Evolutionary conservation across 2,797 vertebrate genomes (phyloP), one percentile per base, ranked within the genome.

Genomic region (Enoplosus armatus): DNA sequence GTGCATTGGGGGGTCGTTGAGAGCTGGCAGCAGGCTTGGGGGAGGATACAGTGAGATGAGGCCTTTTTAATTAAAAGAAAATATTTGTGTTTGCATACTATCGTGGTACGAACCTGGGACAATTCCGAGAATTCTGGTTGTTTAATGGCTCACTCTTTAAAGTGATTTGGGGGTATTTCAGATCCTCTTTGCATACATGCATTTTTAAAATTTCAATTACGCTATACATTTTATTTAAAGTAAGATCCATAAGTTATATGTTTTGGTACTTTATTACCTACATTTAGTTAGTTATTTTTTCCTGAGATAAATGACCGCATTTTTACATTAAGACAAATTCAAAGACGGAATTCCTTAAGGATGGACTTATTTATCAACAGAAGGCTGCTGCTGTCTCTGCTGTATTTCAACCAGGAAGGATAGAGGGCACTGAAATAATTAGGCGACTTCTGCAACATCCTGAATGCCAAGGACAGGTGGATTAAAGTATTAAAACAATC

Each of bases 401-500:
- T 88, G 54, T 80, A 59, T 90, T 90, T 86, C 83, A 71, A 82
- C 71, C 85, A 75, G 88, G 79, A 86, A 83, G 89, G 83, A 93
- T 86, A 89, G 89, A 95, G 92, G 93, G 90, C 92, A 91, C 86
- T 92, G 93, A 94, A 95, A 95, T 95, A 94, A 95, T 94, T 93
- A 94, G 92, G 83, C 82, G 86, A 94, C 93, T 95, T 95, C 94
- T 95, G 90, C 93, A 95, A 94, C 94, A 95, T 93, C 93, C 94
- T 91, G 93, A 93, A 95, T 94, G 94, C 95, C 95, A 96, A 96
- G 95, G 95, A 94, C 95, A 95, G 94, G 92, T 95, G 95, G 95
- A 96, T 96, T 95, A 95, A 95, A 93, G 95, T 96, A 96, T 96
- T 96, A 96, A 95, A 96, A 95, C 95, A 96, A 96, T 96, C 95